Conservation (phyloP, 2,888 invertebrate species). For the Rotaria macrura region DNA sequence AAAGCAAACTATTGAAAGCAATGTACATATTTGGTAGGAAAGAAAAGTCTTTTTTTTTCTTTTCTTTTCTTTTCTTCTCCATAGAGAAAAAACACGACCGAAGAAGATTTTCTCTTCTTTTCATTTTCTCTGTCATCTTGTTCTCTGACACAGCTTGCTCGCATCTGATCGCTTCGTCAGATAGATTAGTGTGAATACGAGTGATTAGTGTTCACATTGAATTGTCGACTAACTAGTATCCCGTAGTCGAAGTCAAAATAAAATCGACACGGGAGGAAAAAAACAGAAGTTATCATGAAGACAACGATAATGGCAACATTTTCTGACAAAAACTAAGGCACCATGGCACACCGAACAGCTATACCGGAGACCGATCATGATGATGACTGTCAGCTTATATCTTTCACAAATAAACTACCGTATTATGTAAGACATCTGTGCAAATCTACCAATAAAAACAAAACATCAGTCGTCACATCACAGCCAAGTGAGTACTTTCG, state of each 20-base stretch:
- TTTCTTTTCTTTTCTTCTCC: neutral
- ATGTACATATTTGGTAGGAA: neutral
- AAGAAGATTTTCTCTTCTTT: neutral
- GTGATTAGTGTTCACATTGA: neutral
- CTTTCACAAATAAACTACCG: neutral
- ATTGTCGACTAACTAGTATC: neutral
- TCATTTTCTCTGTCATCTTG: neutral
- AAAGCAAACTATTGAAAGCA: neutral
- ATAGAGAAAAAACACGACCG: neutral
- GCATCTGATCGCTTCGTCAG: slow-evolving; percentile 8
- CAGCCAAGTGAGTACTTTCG: neutral
- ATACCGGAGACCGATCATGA: neutral
- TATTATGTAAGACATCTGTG: slow-evolving; percentile 4
- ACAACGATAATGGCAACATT: neutral
- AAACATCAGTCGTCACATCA: neutral
- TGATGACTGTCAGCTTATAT: neutral
- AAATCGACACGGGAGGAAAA: neutral
- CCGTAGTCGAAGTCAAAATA: neutral
- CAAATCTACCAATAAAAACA: slow-evolving; percentile 7
- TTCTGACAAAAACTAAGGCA: neutral
- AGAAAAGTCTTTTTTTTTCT: neutral
- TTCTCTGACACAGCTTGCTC: neutral
- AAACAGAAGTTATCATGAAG: neutral
- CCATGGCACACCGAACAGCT: neutral
- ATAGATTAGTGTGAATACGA: slow-evolving; percentile 5